phyloP scores from a whole-genome alignment of 2,113 vertebrate species.

The Porphyrio hochstetteri region DNA sequence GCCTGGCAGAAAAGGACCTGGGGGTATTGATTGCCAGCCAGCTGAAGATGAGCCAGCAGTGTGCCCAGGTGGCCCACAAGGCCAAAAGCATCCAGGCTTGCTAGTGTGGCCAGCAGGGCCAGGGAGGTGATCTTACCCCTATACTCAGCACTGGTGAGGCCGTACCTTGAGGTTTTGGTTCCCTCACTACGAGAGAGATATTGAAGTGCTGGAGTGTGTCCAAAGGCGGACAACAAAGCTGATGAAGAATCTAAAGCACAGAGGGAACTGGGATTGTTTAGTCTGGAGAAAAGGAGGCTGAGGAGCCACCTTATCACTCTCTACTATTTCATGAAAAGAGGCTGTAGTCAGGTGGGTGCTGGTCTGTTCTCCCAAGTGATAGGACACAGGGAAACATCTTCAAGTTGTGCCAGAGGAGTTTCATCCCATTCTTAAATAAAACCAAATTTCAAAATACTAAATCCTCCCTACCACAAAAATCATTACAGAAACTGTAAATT shows the following conservation, averaged over 20 bases:
- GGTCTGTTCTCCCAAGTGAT: too few species aligned
- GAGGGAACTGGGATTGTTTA: not conserved
- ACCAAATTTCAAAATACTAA: not conserved
- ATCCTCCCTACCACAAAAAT: not conserved
- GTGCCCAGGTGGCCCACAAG: too few species aligned
- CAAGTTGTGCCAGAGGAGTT: not conserved
- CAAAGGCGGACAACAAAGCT: too few species aligned
- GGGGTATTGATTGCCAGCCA: too few species aligned
- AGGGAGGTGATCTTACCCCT: fast-evolving
- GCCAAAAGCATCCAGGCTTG: too few species aligned
- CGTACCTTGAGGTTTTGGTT: fast-evolving
- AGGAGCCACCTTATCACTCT: fast-evolving
- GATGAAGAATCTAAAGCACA: too few species aligned
- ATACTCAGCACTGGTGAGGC: fast-evolving
- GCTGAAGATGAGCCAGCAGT: too few species aligned
- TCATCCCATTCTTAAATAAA: not conserved
- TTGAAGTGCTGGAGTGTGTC: not conserved
- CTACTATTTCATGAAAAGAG: not conserved
- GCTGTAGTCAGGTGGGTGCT: too few species aligned
- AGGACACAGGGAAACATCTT: too few species aligned
- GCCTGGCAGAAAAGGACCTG: too few species aligned
- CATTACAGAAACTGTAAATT: not conserved
- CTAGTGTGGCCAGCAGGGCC: too few species aligned
- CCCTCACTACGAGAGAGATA: not conserved
- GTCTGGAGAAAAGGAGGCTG: not conserved